Evolutionary conservation across 2,888 invertebrate genomes (phyloP).

Genomic region (Perdita meconis): DNA sequence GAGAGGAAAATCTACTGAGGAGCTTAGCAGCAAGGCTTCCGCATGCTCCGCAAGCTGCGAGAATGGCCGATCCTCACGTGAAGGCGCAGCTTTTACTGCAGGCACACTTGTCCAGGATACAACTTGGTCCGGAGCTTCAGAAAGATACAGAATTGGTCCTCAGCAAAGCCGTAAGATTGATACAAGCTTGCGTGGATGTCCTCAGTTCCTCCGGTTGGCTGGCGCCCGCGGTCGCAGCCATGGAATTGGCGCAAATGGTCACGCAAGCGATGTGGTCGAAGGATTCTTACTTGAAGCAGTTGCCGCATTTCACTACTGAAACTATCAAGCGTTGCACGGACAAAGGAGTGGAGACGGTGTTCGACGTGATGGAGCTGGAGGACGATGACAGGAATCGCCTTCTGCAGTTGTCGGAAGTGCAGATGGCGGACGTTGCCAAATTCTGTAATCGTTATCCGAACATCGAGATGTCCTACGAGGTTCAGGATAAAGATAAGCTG

Average conservation of each 20-base stretch:
- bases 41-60: constrained; percentile 83
- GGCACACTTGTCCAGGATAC: constrained; percentile 97
- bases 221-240: constrained; percentile 98
- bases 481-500: constrained; percentile 91
- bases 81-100: constrained; percentile 98
- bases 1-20: constrained; percentile 95
- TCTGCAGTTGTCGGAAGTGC: constrained; percentile 91
- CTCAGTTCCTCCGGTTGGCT: constrained; percentile 98
- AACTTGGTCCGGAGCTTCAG: constrained; percentile 97
- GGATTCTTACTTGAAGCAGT: constrained; percentile 97
- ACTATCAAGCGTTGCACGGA: constrained; percentile 96
- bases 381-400: constrained; percentile 93
- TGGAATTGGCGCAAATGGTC: constrained; percentile 99
- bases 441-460: constrained; percentile 99
- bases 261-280: constrained; percentile 99
- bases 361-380: constrained; percentile 98
- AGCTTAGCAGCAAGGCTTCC: constrained; percentile 88
- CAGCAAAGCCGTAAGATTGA: constrained; percentile 92
- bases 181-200: constrained; percentile 98
- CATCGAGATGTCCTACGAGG: constrained; percentile 97
- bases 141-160: constrained; percentile 97
- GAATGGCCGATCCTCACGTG: constrained; percentile 94
- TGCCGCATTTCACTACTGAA: constrained; percentile 97
- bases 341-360: constrained; percentile 95
- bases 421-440: constrained; percentile 99